These are phyloP conservation scores for Acanthosepion esculentum DNA, from an alignment of 2,888 invertebrate species.

Conservation along the genomic window DNA sequence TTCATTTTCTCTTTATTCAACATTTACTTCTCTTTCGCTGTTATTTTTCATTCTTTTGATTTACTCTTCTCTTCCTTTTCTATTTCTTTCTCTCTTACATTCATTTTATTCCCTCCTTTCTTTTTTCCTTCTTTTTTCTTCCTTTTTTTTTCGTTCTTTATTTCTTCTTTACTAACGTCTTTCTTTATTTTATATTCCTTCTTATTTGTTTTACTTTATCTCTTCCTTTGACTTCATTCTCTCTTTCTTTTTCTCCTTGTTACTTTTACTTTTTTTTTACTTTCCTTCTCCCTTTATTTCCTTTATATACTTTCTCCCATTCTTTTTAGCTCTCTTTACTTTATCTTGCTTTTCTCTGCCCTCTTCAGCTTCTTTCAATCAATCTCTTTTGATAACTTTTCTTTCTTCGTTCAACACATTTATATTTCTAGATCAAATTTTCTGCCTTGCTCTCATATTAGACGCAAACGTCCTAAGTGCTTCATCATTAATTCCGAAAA, in stretches of 20 bases:
- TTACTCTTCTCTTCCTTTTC: background rate
- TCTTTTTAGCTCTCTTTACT: background rate
- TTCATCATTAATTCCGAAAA: too few relatives aligned
- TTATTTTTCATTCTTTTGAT: background rate
- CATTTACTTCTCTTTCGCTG: background rate
- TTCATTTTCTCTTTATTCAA: too few relatives aligned
- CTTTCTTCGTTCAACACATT: too few relatives aligned
- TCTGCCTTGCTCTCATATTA: too few relatives aligned
- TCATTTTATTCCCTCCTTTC: background rate
- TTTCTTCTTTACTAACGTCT: too few relatives aligned
- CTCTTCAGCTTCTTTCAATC: background rate
- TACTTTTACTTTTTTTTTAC: background rate
- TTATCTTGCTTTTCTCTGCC: background rate
- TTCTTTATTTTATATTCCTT: too few relatives aligned
- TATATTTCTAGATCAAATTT: too few relatives aligned
- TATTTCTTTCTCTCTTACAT: too few relatives aligned
- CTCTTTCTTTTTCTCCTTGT: too few relatives aligned
- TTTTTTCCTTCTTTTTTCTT: background rate
- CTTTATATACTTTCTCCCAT: background rate
- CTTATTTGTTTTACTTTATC: background rate
- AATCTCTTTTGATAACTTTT: background rate
- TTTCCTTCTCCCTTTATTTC: background rate
- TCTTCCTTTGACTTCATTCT: too few relatives aligned
- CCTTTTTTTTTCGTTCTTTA: too few relatives aligned
- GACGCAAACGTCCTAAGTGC: too few relatives aligned